Conservation (phyloP, 1,140 invertebrate species). For the Apis mellifera region DNA sequence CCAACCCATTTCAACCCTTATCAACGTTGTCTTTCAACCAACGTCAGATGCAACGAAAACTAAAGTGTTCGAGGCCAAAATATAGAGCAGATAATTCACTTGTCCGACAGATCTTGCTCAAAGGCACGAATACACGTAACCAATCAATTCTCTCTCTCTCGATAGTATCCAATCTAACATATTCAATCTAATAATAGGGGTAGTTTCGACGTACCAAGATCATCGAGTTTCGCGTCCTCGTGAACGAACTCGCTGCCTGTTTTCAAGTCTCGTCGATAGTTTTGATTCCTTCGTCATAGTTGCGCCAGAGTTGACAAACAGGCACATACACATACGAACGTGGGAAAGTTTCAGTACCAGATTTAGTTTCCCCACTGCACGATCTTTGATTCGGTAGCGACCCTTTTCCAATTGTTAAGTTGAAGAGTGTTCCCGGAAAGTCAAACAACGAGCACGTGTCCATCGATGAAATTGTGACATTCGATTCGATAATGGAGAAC, state of each 20-base stretch:
- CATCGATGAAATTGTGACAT: background rate
- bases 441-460: conserved; percentile 18
- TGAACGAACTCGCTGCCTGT: conserved; percentile 13
- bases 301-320: conserved; percentile 49
- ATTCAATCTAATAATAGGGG: background rate
- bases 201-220: conserved; percentile 15
- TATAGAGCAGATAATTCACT: background rate
- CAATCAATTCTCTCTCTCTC: conserved; percentile 36
- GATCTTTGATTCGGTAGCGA: conserved; percentile 32
- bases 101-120: background rate
- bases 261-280: conserved; percentile 53
- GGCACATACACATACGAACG: too few relatives aligned
- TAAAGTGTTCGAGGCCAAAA: background rate
- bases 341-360: conserved; percentile 34
- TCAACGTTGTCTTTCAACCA: background rate
- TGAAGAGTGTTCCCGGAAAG: background rate
- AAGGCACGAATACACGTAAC: conserved; percentile 30
- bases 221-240: conserved; percentile 19
- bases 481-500: background rate
- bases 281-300: conserved; percentile 45
- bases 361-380: background rate
- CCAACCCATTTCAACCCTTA: background rate
- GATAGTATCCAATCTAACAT: conserved; percentile 29
- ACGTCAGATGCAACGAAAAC: background rate
- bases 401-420: background rate